These are phyloP conservation scores for Todiramphus chloris DNA, from an alignment of 2,113 vertebrate genomes.

Conservation along the genomic window DNA sequence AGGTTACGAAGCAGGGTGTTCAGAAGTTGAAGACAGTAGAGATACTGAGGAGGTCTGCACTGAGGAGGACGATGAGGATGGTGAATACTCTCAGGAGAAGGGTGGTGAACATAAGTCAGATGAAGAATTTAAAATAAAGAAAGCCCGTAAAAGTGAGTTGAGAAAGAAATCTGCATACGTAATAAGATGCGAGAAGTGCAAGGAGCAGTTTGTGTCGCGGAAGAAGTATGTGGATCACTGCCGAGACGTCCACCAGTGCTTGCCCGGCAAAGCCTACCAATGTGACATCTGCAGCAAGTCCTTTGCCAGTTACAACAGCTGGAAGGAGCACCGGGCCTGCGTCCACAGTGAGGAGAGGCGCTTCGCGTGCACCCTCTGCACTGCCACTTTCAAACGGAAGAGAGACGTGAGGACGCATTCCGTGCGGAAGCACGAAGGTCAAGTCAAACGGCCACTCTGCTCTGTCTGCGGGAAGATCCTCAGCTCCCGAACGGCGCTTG, in stretches of 20 bases:
- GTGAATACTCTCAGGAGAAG: neutral
- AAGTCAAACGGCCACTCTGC: conserved; percentile 65
- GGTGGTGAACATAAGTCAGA: neutral
- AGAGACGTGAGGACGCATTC: conserved; percentile 63
- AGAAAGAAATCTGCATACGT: neutral
- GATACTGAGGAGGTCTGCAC: neutral
- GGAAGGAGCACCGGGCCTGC: conserved; percentile 64
- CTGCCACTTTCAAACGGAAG: conserved; percentile 67
- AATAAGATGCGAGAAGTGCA: conserved; percentile 59
- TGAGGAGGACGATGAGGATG: neutral
- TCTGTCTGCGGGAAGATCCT: conserved; percentile 72
- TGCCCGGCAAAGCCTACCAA: conserved; percentile 62
- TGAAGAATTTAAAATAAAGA: neutral
- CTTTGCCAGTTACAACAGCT: conserved; percentile 60
- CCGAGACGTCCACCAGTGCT: conserved; percentile 47
- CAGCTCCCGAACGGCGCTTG: conserved; percentile 65
- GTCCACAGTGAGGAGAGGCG: conserved; percentile 68
- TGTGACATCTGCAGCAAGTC: conserved; percentile 70
- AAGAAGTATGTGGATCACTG: conserved; percentile 65
- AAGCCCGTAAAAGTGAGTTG: neutral
- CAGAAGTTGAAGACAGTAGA: neutral
- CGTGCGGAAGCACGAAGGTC: conserved; percentile 65
- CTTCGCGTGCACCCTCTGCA: conserved; percentile 69
- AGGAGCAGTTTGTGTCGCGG: conserved; percentile 46
- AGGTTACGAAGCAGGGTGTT: neutral